Conservation (phyloP, 2,113 vertebrate genomes). For the Pseudopodoces humilis region DNA sequence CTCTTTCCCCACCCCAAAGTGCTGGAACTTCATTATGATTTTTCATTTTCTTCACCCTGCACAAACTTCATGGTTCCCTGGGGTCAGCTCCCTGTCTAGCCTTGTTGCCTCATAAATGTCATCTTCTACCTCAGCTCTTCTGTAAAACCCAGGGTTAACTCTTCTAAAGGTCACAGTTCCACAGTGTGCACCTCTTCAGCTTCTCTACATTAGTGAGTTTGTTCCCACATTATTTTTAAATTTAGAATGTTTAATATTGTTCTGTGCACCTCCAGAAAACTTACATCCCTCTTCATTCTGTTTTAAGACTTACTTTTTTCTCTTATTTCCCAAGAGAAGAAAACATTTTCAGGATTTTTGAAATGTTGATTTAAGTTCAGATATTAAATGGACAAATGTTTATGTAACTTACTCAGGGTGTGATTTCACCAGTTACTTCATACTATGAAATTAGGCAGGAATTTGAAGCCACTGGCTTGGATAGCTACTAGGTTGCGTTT, state of each 20-base stretch:
- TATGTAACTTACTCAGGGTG: neutral
- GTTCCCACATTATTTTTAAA: neutral
- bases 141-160: slow-evolving; percentile 11
- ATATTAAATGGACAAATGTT: neutral
- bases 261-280: neutral
- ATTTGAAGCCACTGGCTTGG: neutral
- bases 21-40: slow-evolving; percentile 31
- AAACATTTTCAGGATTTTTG: neutral
- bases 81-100: slow-evolving; percentile 62
- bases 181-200: slow-evolving; percentile 17
- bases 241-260: neutral
- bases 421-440: neutral
- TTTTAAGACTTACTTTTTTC: neutral
- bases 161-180: slow-evolving; percentile 34
- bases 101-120: slow-evolving; percentile 39
- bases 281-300: neutral
- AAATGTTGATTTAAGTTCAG: neutral
- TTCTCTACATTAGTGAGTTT: slow-evolving; percentile 9
- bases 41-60: slow-evolving; percentile 63
- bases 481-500: neutral
- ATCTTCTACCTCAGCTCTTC: slow-evolving; percentile 28
- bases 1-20: neutral
- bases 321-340: neutral
- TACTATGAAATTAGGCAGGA: neutral
- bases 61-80: slow-evolving; percentile 46